These are phyloP conservation scores for Craterocephalus amniculus DNA, from an alignment of 2,797 vertebrate species.

Conservation along the genomic window DNA sequence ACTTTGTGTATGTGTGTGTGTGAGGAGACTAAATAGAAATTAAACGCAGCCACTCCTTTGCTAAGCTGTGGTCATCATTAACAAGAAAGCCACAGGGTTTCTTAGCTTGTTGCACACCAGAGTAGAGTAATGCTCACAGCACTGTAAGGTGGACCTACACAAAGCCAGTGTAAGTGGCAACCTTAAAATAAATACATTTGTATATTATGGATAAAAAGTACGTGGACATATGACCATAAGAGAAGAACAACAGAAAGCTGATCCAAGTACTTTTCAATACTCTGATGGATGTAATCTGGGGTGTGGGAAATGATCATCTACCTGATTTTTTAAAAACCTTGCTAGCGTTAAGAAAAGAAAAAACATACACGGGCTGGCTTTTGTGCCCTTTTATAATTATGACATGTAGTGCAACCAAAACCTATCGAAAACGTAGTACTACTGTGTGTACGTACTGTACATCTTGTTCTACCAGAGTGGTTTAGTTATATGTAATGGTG, in stretches of 20 bases:
- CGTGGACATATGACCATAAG: too few species aligned
- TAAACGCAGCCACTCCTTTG: conserved; percentile 5
- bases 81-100: background rate
- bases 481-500: background rate
- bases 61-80: background rate
- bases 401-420: too few species aligned
- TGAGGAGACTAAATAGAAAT: conserved; percentile 18
- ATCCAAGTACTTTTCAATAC: background rate
- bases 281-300: background rate
- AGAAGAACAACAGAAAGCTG: background rate
- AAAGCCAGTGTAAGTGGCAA: background rate
- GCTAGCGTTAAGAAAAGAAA: background rate
- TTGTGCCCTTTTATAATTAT: too few species aligned
- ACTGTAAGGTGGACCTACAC: background rate
- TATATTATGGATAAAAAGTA: background rate
- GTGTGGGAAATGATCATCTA: background rate
- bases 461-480: background rate
- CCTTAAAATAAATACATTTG: background rate
- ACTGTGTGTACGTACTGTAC: background rate
- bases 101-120: background rate
- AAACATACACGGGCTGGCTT: too few species aligned
- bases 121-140: background rate
- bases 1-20: background rate
- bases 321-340: background rate
- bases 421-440: too few species aligned